A percentile compares a stretch with the other conserved stretches of the same genome.
phyloP scores from a whole-genome alignment of 92 coral and sea anemone genomes.

The Muricea muricata region DNA sequence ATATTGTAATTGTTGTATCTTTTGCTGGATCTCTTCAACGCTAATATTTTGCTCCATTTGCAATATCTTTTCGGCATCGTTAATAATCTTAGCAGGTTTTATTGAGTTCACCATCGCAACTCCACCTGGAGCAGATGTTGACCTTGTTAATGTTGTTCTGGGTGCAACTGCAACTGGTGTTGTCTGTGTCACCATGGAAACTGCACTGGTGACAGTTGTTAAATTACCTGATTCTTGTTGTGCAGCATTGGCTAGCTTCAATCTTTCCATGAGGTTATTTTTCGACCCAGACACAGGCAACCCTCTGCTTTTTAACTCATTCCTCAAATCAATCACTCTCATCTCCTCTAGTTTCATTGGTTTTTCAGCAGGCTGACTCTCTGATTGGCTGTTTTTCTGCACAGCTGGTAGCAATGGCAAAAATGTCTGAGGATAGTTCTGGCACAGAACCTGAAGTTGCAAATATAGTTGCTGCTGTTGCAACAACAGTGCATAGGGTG shows the following conservation, averaged over 20 bases:
- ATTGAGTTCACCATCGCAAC: conserved; percentile 29
- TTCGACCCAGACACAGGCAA: conserved; percentile 97
- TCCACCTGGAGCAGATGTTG: conserved; percentile 50
- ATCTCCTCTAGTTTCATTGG: conserved; percentile 93
- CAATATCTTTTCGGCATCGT: conserved; percentile 59
- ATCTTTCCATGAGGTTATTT: conserved; percentile 88
- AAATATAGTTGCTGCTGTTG: conserved; percentile 96
- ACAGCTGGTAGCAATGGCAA: conserved; percentile 81
- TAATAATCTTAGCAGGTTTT: conserved; percentile 18
- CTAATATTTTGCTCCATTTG: conserved; percentile 74
- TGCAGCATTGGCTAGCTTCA: conserved; percentile 62
- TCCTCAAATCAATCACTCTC: conserved; percentile 97
- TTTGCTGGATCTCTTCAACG: conserved; percentile 83
- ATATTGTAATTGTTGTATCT: conserved; percentile 92
- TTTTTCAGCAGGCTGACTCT: conserved; percentile 71
- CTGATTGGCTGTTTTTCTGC: conserved; percentile 66
- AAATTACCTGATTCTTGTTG: background rate
- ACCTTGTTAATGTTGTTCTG: conserved; percentile 14
- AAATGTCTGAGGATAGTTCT: conserved; percentile 92
- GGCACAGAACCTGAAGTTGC: conserved; percentile 91
- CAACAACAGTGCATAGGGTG: conserved; percentile 92
- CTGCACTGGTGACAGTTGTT: conserved; percentile 48
- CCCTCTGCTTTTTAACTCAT: conserved; percentile 90
- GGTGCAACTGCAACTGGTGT: conserved; percentile 42
- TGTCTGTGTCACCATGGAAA: conserved; percentile 43